Evolutionary conservation across 2,888 invertebrate genomes (phyloP), one percentile per base, ranked within the genome.

Genomic region (Spodoptera picta): DNA sequence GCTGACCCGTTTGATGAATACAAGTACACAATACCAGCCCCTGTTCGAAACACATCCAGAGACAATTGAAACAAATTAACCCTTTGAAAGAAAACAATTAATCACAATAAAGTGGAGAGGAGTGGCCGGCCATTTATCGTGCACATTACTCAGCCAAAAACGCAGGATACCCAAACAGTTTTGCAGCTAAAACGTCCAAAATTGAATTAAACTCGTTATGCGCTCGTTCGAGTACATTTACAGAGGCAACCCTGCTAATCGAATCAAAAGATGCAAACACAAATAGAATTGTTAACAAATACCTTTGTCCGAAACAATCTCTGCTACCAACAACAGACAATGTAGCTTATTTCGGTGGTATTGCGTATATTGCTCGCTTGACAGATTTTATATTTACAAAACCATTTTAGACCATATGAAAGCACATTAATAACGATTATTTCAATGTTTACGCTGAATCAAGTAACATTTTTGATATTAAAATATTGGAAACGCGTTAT

Each of bases 1-100:
- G 54, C 52, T 80, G 79, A 77, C 75, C 76, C 60, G 48, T 74
- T 74, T 73, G 65, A 75, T 76, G 73, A 75, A 65, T 66, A 66
- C 65, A 63, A 77, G 77, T 64, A 64, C 55, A 72, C 47, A 71
- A 66, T 66, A 66, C 54, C 19, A 49, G 23, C 12, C 49, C 27
- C 44, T 49, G 50, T 24, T 42, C 55, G 54, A 75, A 52, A 70
- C 59, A 52, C 41, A 70, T 49, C 58, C 55, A 61, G 45, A 49
- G n/a, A 45, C 65, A 60, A 75, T 52, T 59, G 46, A 63, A 70
- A 75, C 46, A 71, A 63, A 75, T 71, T 49, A 56, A 53, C 48
- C 58, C 52, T 63, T 36, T 42, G 47, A 49, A 70, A 52, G 71
- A 69, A 56, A 55, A 52, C 55, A 71, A 71, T 71, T 63, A 71